These are phyloP conservation scores for Carettochelys insculpta DNA, from an alignment of 2,113 vertebrate genomes.

Conservation along the genomic window DNA sequence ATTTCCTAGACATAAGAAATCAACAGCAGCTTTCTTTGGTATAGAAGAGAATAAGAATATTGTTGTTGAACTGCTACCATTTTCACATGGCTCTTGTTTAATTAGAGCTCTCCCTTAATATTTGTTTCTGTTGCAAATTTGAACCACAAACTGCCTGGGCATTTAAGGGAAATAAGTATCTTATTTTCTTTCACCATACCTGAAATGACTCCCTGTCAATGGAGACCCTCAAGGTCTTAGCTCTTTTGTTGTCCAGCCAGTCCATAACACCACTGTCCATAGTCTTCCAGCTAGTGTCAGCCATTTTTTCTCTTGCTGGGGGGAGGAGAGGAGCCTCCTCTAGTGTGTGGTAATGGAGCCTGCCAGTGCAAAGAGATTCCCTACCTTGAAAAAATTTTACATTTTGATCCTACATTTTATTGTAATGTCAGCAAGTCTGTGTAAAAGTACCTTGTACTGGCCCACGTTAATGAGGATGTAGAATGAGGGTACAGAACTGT, in stretches of 20 bases:
- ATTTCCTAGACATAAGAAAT: background rate
- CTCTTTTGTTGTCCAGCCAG: slow-evolving; percentile 34
- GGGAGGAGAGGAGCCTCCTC: background rate
- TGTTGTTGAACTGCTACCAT: background rate
- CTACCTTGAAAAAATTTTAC: no score
- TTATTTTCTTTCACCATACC: background rate
- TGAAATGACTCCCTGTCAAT: slow-evolving; percentile 34
- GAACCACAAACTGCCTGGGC: background rate
- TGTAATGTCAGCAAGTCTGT: background rate
- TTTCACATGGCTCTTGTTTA: background rate
- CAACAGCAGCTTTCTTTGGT: background rate
- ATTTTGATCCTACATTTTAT: background rate
- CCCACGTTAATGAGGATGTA: background rate
- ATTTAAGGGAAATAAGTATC: background rate
- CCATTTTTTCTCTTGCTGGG: background rate
- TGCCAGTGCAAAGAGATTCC: background rate
- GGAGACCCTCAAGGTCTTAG: slow-evolving; percentile 2
- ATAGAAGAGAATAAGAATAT: background rate
- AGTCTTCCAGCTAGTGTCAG: background rate
- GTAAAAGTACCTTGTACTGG: background rate
- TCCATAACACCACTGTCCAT: background rate
- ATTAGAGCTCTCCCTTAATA: background rate
- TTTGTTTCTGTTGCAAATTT: background rate
- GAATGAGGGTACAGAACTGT: background rate
- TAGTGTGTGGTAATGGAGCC: background rate